Percentiles rank a stretch among this genome's conserved stretches.
These are phyloP conservation scores for Silurus meridionalis DNA, from an alignment of 2,113 vertebrate genomes.

Conservation along the genomic window DNA sequence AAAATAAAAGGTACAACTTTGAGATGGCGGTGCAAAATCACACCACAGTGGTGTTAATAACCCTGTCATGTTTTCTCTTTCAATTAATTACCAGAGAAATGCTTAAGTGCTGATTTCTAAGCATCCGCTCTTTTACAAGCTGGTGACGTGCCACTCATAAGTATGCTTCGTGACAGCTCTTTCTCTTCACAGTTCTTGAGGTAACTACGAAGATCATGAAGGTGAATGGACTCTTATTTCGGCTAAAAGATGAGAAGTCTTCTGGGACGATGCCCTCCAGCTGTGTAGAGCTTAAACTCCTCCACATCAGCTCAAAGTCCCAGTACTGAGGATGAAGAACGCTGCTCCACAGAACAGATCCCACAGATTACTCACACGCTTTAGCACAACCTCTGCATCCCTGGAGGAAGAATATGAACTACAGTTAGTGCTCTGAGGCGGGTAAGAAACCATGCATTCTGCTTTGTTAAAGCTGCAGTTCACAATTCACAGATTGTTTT, in stretches of 20 bases:
- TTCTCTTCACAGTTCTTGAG: not conserved
- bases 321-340: not conserved
- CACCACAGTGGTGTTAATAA: not conserved
- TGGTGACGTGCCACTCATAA: not conserved
- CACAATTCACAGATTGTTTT: not conserved
- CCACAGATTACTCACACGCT: not conserved
- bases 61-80: not conserved
- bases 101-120: not conserved
- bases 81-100: slow-evolving; percentile 15
- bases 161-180: not conserved
- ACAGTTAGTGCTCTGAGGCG: not conserved
- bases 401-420: not conserved
- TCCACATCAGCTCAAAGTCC: slow-evolving; percentile 24
- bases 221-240: not conserved
- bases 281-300: slow-evolving; percentile 20
- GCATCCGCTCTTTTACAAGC: not conserved
- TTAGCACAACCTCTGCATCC: not conserved
- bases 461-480: not conserved
- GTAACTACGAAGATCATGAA: not conserved
- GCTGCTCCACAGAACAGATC: slow-evolving; percentile 4
- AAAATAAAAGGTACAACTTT: not conserved
- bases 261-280: slow-evolving; percentile 11
- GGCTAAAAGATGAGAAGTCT: not conserved
- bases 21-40: not conserved
- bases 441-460: not conserved